These are phyloP conservation scores for Ceratosolen fusciceps DNA, from an alignment of 1,140 invertebrate species.

Conservation along the genomic window DNA sequence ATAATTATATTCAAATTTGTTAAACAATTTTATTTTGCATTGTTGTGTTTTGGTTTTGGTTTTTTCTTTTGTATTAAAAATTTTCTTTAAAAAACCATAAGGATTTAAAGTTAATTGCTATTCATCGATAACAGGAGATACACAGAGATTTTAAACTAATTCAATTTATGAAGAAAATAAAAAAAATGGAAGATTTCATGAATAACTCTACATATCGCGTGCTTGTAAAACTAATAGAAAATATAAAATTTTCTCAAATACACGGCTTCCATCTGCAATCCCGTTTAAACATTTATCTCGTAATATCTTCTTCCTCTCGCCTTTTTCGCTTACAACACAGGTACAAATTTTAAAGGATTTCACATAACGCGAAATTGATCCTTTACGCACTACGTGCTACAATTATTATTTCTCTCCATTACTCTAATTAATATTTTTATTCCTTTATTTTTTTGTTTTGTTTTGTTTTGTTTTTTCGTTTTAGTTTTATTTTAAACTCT, in stretches of 20 bases:
- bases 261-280: constrained; percentile 9
- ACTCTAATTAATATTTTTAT: constrained; percentile 14
- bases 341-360: constrained; percentile 55
- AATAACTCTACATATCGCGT: neutral
- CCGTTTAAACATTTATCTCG: constrained; percentile 28
- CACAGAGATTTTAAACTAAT: neutral
- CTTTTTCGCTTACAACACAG: constrained; percentile 57
- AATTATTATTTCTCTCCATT: constrained; percentile 41
- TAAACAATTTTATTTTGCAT: no score
- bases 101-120: no score
- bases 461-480: neutral
- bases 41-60: no score
- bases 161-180: neutral
- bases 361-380: constrained; percentile 27
- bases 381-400: constrained; percentile 36
- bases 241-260: constrained; percentile 26
- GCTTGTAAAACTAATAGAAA: constrained; percentile 10
- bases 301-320: constrained; percentile 37
- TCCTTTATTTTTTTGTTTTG: constrained; percentile 19
- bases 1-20: no score
- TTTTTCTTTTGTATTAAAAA: no score
- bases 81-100: no score
- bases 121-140: no score
- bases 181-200: constrained; percentile 2
- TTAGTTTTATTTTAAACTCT: constrained; percentile 27